Base-by-base conservation (phyloP, 2,888 invertebrate species). In the Ochropacha duplaris region DNA sequence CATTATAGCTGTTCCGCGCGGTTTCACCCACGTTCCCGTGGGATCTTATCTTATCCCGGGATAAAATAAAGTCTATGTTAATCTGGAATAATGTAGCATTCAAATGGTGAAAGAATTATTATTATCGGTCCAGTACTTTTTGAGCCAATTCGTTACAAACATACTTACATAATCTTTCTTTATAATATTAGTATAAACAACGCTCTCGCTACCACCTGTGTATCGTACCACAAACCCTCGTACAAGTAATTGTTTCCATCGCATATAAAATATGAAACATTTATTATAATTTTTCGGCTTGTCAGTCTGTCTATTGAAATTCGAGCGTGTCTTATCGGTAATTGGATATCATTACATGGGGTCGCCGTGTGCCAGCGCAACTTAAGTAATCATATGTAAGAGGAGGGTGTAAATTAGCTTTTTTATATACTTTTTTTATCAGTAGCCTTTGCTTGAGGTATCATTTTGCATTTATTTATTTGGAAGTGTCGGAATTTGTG, bases 321-420 rank as follows among this genome's bases (percentile, higher is more conserved):
- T 84, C 87, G 89, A 87, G 90, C 91, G 90, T 90, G 81, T 83
- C 90, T 87, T 86, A 91, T 92, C 85, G 81, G 69, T 90, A 89
- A 92, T 91, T 90, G 88, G 85, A 84, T 84, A 87, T 86, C 84
- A 90, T 86, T 84, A 79, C 66, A 76, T 78, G 71, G 73, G 71
- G 76, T 75, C 76, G 79, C 74, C 71, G 64, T 74, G 76, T 74
- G 78, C 71, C 73, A 44, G 79, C 65, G 63, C 31, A 31, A 66
- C 69, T 62, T 62, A 67, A 63, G 69, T 72, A 73, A 62, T 72
- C 79, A 78, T 75, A 70, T 77, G 71, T 66, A 68, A 65, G 76
- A 61, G 51, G 57, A 63, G 68, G 71, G 68, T 72, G 60, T 68
- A 74, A 67, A 77, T 76, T 75, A 69, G 55, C 58, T 74, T 71